Evolutionary conservation across 53 echinoderm and acorn worm species (phyloP).

Genomic region (Echinometra lucunter): DNA sequence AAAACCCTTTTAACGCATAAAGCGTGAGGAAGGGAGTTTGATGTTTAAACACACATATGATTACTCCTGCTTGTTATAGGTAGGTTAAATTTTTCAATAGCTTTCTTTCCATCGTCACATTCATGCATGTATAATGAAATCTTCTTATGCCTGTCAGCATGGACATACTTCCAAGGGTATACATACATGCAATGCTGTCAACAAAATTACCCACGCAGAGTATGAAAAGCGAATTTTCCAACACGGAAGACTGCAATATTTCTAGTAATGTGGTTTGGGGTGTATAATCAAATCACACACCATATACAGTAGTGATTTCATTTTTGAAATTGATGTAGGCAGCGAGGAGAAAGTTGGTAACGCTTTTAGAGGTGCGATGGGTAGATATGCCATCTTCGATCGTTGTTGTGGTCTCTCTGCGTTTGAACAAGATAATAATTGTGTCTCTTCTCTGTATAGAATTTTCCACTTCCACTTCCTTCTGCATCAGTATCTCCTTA

Average conservation of each 20-base stretch:
- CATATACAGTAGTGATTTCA: slow-evolving; percentile 48
- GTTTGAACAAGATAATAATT: not conserved
- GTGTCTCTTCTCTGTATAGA: not conserved
- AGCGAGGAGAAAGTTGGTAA: not conserved
- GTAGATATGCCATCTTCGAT: not conserved
- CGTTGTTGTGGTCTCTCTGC: not conserved
- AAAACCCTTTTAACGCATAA: too few relatives aligned
- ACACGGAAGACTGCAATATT: slow-evolving; percentile 28
- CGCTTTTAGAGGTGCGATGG: not conserved
- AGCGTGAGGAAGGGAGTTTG: too few relatives aligned
- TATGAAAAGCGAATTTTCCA: slow-evolving; percentile 8
- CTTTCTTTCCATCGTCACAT: not conserved
- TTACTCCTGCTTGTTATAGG: too few relatives aligned
- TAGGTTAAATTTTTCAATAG: too few relatives aligned
- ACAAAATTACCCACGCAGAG: slow-evolving; percentile 32
- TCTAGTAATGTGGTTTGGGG: slow-evolving; percentile 23
- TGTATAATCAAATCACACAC: not conserved
- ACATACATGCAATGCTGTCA: not conserved
- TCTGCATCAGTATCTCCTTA: too few relatives aligned
- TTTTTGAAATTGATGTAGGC: slow-evolving; percentile 25
- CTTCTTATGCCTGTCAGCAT: not conserved
- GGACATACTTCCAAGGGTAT: not conserved
- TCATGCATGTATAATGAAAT: not conserved
- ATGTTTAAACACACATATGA: too few relatives aligned
- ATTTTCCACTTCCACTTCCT: not conserved